phyloP scores from a whole-genome alignment of 2,797 vertebrate species.

The Pantherophis alleghaniensis region DNA sequence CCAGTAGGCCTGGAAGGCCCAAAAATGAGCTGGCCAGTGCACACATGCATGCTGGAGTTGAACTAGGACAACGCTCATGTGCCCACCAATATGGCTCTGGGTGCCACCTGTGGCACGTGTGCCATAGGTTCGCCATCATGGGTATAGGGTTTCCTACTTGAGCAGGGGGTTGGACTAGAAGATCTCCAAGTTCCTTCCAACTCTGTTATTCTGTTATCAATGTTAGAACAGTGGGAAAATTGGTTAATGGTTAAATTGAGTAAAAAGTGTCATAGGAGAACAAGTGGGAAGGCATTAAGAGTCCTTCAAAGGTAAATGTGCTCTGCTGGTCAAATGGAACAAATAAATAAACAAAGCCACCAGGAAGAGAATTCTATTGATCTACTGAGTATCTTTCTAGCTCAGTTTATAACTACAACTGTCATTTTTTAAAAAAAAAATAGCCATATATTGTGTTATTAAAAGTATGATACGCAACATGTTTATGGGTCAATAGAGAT shows the following conservation, averaged over 20 bases:
- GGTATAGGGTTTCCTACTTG: too few relatives aligned
- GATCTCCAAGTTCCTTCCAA: too few relatives aligned
- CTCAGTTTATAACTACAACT: neutral
- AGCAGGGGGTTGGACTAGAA: too few relatives aligned
- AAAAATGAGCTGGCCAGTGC: too few relatives aligned
- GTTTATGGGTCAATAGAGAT: neutral
- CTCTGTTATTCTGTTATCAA: neutral
- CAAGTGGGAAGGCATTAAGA: neutral
- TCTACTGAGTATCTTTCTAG: neutral
- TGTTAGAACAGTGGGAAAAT: neutral
- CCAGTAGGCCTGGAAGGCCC: too few relatives aligned
- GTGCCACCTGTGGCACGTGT: too few relatives aligned
- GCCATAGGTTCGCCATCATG: too few relatives aligned
- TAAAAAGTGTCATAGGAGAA: neutral
- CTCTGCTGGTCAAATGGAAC: neutral
- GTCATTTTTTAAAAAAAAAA: neutral
- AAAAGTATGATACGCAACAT: slow-evolving; percentile 13
- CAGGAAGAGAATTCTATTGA: neutral
- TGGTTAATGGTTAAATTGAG: neutral
- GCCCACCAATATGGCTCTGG: too few relatives aligned
- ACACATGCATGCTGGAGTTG: too few relatives aligned
- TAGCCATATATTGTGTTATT: slow-evolving; percentile 10
- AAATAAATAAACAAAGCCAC: neutral
- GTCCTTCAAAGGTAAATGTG: neutral
- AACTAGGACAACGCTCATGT: too few relatives aligned